Base-by-base conservation (phyloP, 2,888 invertebrate genomes). In the Trichacis sp. region DNA sequence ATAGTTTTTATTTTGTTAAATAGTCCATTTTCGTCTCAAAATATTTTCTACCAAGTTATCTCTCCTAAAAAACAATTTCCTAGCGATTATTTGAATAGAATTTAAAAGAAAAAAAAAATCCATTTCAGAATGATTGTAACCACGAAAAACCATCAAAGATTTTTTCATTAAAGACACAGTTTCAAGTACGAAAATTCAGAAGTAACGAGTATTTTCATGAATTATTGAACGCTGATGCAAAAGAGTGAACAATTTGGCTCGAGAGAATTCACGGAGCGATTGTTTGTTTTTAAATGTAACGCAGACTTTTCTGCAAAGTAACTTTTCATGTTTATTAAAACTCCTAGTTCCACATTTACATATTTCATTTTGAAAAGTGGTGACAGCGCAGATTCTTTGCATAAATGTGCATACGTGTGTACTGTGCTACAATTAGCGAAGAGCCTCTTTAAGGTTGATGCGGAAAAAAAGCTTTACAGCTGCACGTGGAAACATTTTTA, bases 281-380 rank as follows among this genome's bases (percentile, higher is more conserved):
- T 56, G 55, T 56, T 54, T 55, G 59, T 52, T 30, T 50, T 60
- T 52, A 55, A 48, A 51, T 40, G 47, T 50, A 60, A 57, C 58
- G 19, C 24, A 52, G 50, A 63, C 45, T 67, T 56, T 59, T 20
- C 46, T 49, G 43, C 66, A 54, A 49, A 66, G 66, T 53, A 53
- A 58, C 56, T 67, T 63, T 60, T 60, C 67, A 60, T 60, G 63
- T 67, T 67, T 56, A 63, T 67, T 63, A 67, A 67, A 67, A 54
- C 57, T 51, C 59, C 56, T 67, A 64, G 52, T 64, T 60, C 55
- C 24, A 43, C 61, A 62, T 66, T 62, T 66, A 51, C 58, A 61
- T 62, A 58, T 66, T 66, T 61, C 55, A 66, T 66, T 62, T 62
- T 45, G 47, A 57, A 54, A 62, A 66, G 66, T 54, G 58, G 61